phyloP scores from a whole-genome alignment of 1,140 invertebrate genomes.

The Trypoxylus dichotomus region DNA sequence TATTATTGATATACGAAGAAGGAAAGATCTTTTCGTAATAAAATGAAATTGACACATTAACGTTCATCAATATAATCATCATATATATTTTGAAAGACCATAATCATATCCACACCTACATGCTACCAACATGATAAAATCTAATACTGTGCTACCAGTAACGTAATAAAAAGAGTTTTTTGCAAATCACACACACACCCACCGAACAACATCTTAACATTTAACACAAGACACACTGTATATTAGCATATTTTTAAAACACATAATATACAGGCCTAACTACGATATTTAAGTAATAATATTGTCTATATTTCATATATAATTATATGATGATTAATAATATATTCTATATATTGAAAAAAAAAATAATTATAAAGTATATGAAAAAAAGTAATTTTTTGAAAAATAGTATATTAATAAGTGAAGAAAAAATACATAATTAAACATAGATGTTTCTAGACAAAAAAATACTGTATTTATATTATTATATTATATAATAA shows the following conservation, averaged over 20 bases:
- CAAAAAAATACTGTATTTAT: conserved; percentile 51
- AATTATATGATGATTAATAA: conserved; percentile 34
- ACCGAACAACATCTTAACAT: neutral
- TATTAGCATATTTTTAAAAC: conserved; percentile 54
- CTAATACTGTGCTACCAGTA: neutral
- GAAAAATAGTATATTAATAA: conserved; percentile 41
- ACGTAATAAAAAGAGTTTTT: neutral
- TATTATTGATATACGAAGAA: conserved; percentile 30
- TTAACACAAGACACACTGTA: conserved; percentile 51
- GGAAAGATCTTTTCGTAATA: neutral
- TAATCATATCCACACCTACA: conserved; percentile 35
- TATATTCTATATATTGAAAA: conserved; percentile 10
- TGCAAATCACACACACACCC: conserved; percentile 1
- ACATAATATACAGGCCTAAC: conserved; percentile 56
- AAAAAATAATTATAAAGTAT: neutral
- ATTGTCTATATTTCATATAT: conserved; percentile 51
- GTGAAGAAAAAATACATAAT: conserved; percentile 47
- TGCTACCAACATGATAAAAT: conserved; percentile 29
- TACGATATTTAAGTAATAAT: conserved; percentile 52
- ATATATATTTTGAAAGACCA: neutral
- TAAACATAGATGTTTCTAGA: conserved; percentile 51
- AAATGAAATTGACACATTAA: neutral
- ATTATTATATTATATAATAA: conserved; percentile 42
- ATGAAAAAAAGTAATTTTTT: conserved; percentile 29
- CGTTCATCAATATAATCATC: too few relatives aligned